A percentile compares a stretch with the other conserved stretches of the same genome.
These are phyloP conservation scores for Sceliomorpha sp. DNA, from an alignment of 2,888 invertebrate species.

Conservation along the genomic window DNA sequence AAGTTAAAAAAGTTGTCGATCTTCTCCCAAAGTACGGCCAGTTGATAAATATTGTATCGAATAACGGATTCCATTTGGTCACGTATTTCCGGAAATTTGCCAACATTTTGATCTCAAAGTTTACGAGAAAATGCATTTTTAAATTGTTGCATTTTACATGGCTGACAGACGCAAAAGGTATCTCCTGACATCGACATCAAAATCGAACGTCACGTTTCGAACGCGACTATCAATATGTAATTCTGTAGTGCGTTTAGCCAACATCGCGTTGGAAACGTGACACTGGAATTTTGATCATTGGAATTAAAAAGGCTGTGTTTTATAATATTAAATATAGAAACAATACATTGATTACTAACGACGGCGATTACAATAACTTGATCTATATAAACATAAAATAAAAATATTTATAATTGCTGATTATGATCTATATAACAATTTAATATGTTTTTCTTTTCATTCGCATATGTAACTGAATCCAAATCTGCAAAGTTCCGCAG, in stretches of 20 bases:
- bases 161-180: slow-evolving; percentile 12
- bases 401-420: too few species aligned
- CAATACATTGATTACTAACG: too few species aligned
- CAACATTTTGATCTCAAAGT: slow-evolving; percentile 38
- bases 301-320: slow-evolving; percentile 12
- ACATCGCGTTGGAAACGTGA: slow-evolving; percentile 37
- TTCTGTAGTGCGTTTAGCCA: slow-evolving; percentile 31
- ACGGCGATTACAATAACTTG: too few species aligned
- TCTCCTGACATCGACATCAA: slow-evolving; percentile 36
- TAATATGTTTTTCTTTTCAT: too few species aligned
- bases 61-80: slow-evolving; percentile 21
- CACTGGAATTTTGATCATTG: slow-evolving; percentile 28
- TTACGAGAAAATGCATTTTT: slow-evolving; percentile 41
- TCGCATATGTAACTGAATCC: too few species aligned
- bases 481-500: too few species aligned
- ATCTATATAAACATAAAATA: too few species aligned
- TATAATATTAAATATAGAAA: slow-evolving; percentile 18
- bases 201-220: slow-evolving; percentile 40
- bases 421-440: too few species aligned
- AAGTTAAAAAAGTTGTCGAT: background rate
- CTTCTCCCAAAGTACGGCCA: slow-evolving; percentile 12
- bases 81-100: slow-evolving; percentile 33
- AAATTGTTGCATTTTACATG: slow-evolving; percentile 47
- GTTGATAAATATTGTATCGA: slow-evolving; percentile 8
- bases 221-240: slow-evolving; percentile 39